phyloP scores from a whole-genome alignment of 2,888 invertebrate species.

The Amitus sp. region DNA sequence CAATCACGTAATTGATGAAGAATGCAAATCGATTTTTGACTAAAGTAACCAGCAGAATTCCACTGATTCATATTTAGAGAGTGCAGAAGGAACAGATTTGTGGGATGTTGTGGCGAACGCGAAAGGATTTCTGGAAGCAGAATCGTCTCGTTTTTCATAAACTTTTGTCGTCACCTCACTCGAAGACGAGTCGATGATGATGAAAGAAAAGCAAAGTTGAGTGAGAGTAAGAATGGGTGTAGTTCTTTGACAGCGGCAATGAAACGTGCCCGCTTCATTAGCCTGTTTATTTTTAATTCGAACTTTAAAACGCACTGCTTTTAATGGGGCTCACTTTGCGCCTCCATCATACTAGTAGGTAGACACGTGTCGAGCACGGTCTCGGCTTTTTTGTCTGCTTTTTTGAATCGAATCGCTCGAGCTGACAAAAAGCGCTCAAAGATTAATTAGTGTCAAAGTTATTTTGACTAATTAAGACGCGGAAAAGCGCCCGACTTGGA shows the following conservation, averaged over 20 bases:
- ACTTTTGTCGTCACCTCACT: no score
- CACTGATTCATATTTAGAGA: no score
- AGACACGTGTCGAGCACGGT: conserved; percentile 27
- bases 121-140: no score
- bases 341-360: not conserved
- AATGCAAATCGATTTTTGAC: no score
- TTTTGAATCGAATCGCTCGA: conserved; percentile 29
- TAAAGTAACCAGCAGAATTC: no score
- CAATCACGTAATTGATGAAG: no score
- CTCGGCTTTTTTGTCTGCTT: conserved; percentile 19
- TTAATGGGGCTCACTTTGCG: conserved; percentile 18
- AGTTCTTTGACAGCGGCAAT: conserved; percentile 16
- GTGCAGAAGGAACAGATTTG: no score
- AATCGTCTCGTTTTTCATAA: conserved; percentile 8
- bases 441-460: conserved; percentile 41
- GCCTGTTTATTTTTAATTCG: conserved; percentile 26
- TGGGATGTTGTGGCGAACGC: no score
- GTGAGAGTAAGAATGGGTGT: conserved; percentile 12
- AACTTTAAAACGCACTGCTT: conserved; percentile 21
- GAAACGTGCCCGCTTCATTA: conserved; percentile 27
- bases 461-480: conserved; percentile 19
- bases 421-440: no score
- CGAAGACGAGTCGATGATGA: conserved; percentile 14
- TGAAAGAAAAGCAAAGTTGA: conserved; percentile 15
- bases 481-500: no score